Evolutionary conservation across 2,113 vertebrate genomes (phyloP), one percentile per base, ranked within the genome.

Genomic region (Tringa solitaria): DNA sequence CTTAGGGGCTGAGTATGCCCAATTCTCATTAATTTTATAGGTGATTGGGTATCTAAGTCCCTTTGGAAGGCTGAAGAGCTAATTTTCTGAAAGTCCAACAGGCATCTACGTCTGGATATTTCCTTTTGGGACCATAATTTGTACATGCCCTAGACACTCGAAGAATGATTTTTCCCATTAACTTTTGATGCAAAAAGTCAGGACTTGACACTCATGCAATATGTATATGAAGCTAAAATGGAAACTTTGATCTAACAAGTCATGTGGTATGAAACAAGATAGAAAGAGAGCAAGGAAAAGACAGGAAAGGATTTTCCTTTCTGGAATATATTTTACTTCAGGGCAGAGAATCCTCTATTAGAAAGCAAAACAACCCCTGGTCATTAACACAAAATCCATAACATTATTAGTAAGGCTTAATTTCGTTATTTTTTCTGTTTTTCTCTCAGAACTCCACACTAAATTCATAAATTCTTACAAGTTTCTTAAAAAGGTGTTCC

Each of bases 1-100:
- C 92, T 95, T 95, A 89, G 63, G 88, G 70, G 67, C 46, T 76
- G 67, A 92, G 41, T 76, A 87, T 92, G 46, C 87, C 65, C 89
- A 89, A 74, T 91, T 96, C 89, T 96, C 91, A 96, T 96, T 96
- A 96, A 96, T 95, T 96, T 95, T 95, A 95, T 89, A 92, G 67
- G 54, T 89, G 50, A 82, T 28, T 89, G 12, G n/a, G 50, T 85
- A 94, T 83, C 74, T 68, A 87, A 83, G 94, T 89, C 84, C 74
- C 54, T 43, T 84, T 87, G 74, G 92, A 95, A 91, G 87, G 54
- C 61, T 41, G 50, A 85, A 83, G 59, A 91, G 30, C 46, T 95
- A 41, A 81, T 94, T 95, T 95, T 93, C 63, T 91, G 54, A 54
- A 79, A 21, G 21, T 84, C 89, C 70, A 91, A 59, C 21, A 84